phyloP scores from a whole-genome alignment of 2,113 vertebrate genomes.

The Chaetorhynchus papuensis region DNA sequence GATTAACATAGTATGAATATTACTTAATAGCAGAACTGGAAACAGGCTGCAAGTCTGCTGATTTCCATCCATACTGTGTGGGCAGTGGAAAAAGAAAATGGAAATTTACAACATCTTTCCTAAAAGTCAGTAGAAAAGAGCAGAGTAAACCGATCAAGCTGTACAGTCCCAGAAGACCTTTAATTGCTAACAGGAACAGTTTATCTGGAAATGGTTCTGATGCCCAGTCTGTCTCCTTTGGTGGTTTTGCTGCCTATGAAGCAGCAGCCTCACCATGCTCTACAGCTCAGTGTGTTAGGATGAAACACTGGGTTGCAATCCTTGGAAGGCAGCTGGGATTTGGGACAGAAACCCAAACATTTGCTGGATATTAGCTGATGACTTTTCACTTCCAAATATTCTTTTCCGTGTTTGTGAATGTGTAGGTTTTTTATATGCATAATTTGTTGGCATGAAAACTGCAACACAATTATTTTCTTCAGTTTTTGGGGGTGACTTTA shows the following conservation, averaged over 20 bases:
- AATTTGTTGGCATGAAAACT: neutral
- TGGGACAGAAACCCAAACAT: rapidly evolving
- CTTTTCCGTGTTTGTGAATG: neutral
- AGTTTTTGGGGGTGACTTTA: neutral
- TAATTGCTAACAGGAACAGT: neutral
- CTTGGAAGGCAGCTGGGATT: neutral
- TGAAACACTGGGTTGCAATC: neutral
- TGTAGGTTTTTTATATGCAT: neutral
- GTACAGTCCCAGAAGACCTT: neutral
- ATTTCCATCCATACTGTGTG: neutral
- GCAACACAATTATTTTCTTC: neutral
- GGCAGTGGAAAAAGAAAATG: neutral
- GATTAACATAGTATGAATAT: neutral
- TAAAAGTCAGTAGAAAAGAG: neutral
- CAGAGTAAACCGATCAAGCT: neutral
- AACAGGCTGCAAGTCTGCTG: neutral
- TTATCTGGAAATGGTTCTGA: neutral
- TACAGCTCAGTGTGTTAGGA: rapidly evolving
- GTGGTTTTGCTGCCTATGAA: neutral
- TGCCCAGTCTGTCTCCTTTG: neutral
- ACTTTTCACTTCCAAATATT: neutral
- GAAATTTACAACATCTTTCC: neutral
- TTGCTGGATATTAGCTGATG: neutral
- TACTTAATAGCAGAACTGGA: neutral
- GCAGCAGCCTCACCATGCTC: neutral